Percentiles rank a stretch among this genome's conserved stretches.
Conservation (phyloP, 2,113 vertebrate species). For the Laterallus jamaicensis region DNA sequence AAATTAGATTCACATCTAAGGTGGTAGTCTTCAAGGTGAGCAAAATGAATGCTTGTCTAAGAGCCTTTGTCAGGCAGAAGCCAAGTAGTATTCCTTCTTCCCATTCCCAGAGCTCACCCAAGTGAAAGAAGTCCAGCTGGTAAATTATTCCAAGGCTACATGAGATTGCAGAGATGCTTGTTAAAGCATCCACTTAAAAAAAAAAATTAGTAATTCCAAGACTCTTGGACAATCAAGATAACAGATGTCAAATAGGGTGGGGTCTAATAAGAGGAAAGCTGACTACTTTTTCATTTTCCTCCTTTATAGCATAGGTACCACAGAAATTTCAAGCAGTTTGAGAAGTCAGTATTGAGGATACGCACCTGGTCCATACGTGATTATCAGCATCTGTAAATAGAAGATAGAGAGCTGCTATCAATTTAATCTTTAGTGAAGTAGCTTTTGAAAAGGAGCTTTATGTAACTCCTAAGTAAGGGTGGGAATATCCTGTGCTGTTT, state of each 20-base stretch:
- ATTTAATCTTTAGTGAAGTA: background rate
- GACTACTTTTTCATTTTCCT: background rate
- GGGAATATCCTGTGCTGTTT: background rate
- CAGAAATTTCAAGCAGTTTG: slow-evolving; percentile 9
- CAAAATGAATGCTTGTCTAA: slow-evolving; percentile 28
- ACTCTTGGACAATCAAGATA: background rate
- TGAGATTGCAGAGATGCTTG: background rate
- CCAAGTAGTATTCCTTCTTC: background rate
- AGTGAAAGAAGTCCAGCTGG: background rate
- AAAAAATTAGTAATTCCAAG: background rate
- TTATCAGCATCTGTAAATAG: background rate
- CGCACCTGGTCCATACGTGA: background rate
- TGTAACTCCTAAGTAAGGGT: background rate
- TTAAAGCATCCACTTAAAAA: background rate
- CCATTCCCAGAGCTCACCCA: background rate
- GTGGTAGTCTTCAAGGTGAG: slow-evolving; percentile 67
- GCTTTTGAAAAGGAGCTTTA: background rate
- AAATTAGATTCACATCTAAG: slow-evolving; percentile 17
- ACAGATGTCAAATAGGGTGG: slow-evolving; percentile 37
- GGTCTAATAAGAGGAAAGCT: slow-evolving; percentile 26
- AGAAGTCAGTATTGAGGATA: background rate
- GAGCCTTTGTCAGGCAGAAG: slow-evolving; percentile 50
- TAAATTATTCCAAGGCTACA: background rate
- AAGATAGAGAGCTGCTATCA: background rate
- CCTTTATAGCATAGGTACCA: background rate